Base-by-base conservation (phyloP, 2,888 invertebrate genomes). In the Stenodema calcarata region DNA sequence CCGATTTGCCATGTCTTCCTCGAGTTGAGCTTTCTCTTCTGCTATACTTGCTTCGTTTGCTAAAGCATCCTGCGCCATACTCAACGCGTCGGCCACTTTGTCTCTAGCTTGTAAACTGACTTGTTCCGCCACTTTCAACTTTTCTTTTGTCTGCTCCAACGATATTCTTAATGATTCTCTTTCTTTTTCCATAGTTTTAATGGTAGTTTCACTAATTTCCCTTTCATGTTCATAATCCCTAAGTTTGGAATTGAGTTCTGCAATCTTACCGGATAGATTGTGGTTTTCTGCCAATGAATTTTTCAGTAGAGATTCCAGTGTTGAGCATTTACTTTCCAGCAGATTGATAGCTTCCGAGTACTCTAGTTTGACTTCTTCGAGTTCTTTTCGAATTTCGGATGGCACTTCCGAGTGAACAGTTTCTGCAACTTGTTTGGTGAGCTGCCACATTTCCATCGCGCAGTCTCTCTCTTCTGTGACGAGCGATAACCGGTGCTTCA, bases 391-490 rank as follows among this genome's bases (percentile, higher is more conserved):
- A 16, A 84, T 44, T 11, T 84, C 84, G 9, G 23, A 70, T 7
- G 84, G 84, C 28, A 75, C 62, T 18, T 70, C 70, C 1, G 84
- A 73, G 27, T 84, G 35, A 41, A 44, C 42, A 23, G 41, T 18
- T 75, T 84, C 84, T 3, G 84, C 84, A 9, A 84, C 84, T 41
- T 78, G 69, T 84, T 88, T 87, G 14, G 88, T 75, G 12, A 87
- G 73, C 28, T 86, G 80, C 87, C 87, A 88, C 88, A 88, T 88
- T 87, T 88, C 88, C 73, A 88, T 76, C 4, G 87, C 88, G 50
- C 86, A 78, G 79, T 87, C 86, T 50, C 87, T 82, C 79, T 88
- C 88, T 82, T 88, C 84, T 11, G 73, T 47, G 30, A 54, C 44
- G 27, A 84, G 16, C 27, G 84, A n/a, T 16, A 84, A 27, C 27